Percentiles rank a stretch among this genome's conserved stretches.
Evolutionary conservation across 2,113 vertebrate species (phyloP).

Genomic region (Mola mola): DNA sequence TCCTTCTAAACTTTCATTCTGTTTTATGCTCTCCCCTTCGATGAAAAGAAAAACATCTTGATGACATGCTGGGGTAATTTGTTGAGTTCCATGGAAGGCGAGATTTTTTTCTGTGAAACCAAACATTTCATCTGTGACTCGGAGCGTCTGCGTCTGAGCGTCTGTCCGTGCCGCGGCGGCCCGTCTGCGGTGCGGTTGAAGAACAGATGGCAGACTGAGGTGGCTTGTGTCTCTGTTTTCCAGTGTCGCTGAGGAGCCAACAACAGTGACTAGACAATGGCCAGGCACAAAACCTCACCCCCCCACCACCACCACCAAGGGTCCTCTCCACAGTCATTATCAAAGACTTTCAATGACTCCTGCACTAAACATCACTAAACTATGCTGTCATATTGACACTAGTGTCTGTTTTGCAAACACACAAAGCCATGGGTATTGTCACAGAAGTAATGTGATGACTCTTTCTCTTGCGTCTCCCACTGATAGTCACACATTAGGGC

Average conservation of each 20-base stretch:
- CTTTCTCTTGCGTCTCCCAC: conserved; percentile 45
- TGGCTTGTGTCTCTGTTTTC: conserved; percentile 87
- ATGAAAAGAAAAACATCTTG: conserved; percentile 26
- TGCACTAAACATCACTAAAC: conserved; percentile 48
- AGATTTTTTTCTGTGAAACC: too few species aligned
- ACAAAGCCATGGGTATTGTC: conserved; percentile 73
- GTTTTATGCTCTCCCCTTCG: conserved; percentile 7
- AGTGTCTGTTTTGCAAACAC: conserved; percentile 73
- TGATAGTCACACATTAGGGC: conserved; percentile 68
- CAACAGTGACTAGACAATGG: conserved; percentile 82
- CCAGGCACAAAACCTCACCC: conserved; percentile 73
- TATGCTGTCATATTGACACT: conserved; percentile 66
- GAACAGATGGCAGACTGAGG: conserved; percentile 91
- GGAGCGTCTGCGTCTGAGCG: not conserved
- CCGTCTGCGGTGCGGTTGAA: conserved; percentile 73
- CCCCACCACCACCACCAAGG: conserved; percentile 8
- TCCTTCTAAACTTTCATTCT: conserved; percentile 55
- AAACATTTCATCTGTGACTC: too few species aligned
- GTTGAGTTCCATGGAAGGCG: not conserved
- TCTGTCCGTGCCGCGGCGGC: conserved; percentile 45
- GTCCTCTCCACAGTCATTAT: conserved; percentile 80
- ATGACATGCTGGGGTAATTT: conserved; percentile 4
- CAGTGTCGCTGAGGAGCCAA: conserved; percentile 77
- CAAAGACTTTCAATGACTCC: conserved; percentile 72
- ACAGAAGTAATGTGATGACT: conserved; percentile 68